Base-by-base conservation (phyloP, 2,888 invertebrate genomes). In the Anthophora plumipes region DNA sequence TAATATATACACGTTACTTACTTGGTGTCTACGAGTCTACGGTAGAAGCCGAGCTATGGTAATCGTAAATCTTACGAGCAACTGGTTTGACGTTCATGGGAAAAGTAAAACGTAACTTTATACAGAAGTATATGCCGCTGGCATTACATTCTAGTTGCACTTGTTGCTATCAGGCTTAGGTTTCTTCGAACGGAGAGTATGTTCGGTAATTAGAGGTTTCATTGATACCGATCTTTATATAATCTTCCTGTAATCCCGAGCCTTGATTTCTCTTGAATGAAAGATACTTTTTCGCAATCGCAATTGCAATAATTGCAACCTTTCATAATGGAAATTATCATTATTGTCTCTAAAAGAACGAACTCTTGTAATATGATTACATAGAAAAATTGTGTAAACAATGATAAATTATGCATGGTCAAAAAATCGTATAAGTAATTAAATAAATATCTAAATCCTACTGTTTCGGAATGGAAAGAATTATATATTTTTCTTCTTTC, bases 21-120 rank as follows among this genome's bases (percentile, higher is more conserved):
- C n/a, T n/a, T n/a, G 61, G 31, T 63, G 48, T 39, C 31, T 48
- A 41, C 48, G 20, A 20, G 63, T 57, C 52, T 52, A 25, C 48
- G 39, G 17, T 61, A 54, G 48, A 74, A 61, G 66, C 39, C 11
- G 77, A 25, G 31, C 37, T 17, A 41, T 25, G 64, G 55, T 67
- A 71, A 67, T 71, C 57, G 57, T 71, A 73, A 80, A 59, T 80
- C 63, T 11, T 8, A 4, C 25, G n/a, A 57, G 25, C 52, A 50
- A 80, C 80, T 75, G 64, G 80, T 77, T 60, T 50, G n/a, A 73
- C 72, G 69, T 57, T 52, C 77, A 73, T 50, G 72, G 63, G 64
- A 80, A 80, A 77, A 72, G 68, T 22, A 25, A 25, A n/a, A 50
- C 54, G 80, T 76, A 82, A 82, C 80, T 69, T 76, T 80, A 72